Evolutionary conservation across 2,888 invertebrate species (phyloP).

Genomic region (Physocephala rufipes): DNA sequence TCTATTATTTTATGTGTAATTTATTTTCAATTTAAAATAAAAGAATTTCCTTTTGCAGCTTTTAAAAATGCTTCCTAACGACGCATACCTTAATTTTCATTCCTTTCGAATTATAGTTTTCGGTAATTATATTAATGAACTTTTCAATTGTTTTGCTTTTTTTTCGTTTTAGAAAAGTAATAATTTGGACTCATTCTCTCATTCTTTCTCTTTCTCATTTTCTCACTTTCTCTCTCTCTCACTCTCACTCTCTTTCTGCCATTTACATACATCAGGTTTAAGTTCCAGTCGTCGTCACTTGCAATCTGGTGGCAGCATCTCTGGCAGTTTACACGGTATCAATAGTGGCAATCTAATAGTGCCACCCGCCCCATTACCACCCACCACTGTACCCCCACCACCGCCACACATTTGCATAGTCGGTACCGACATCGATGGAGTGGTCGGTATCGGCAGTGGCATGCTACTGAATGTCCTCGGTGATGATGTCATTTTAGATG

Average conservation of each 20-base stretch:
- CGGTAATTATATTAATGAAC: too few relatives aligned
- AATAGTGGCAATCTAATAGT: conserved; percentile 64
- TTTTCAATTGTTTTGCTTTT: too few relatives aligned
- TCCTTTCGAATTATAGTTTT: too few relatives aligned
- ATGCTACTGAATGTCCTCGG: conserved; percentile 54
- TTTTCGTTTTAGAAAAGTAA: too few relatives aligned
- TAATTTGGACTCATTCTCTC: too few relatives aligned
- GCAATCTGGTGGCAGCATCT: conserved; percentile 65
- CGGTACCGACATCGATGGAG: conserved; percentile 57
- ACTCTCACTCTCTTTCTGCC: background rate
- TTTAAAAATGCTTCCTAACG: too few relatives aligned
- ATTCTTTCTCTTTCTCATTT: background rate
- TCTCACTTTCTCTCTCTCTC: background rate
- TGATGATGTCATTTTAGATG: conserved; percentile 41
- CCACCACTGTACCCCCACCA: conserved; percentile 65
- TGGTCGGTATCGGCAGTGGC: conserved; percentile 53
- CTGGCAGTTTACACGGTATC: conserved; percentile 66
- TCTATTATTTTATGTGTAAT: background rate
- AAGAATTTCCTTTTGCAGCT: too few relatives aligned
- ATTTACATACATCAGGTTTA: conserved; percentile 52
- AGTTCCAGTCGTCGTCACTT: conserved; percentile 66
- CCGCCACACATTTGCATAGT: conserved; percentile 66
- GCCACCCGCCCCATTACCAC: conserved; percentile 66
- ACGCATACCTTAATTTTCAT: too few relatives aligned
- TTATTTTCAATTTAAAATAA: too few relatives aligned